phyloP scores from a whole-genome alignment of 2,797 vertebrate genomes.

The Spea hammondii region DNA sequence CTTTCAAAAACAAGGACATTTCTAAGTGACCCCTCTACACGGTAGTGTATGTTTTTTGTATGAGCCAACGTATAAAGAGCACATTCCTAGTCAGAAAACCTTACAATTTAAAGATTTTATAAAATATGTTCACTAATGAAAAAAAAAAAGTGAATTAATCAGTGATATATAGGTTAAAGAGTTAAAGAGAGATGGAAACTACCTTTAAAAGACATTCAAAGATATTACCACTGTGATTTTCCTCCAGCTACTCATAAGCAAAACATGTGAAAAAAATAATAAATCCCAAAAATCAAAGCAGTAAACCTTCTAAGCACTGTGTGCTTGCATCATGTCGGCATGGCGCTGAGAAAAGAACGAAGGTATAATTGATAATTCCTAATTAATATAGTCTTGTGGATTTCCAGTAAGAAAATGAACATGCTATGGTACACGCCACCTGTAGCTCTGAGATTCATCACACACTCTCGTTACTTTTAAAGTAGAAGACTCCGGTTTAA shows the following conservation, averaged over 20 bases:
- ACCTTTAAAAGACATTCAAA: neutral
- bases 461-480: constrained; percentile 34
- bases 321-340: constrained; percentile 11
- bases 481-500: constrained; percentile 24
- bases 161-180: too few relatives aligned
- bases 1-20: too few relatives aligned
- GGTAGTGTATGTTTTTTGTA: too few relatives aligned
- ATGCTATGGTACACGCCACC: constrained; percentile 36
- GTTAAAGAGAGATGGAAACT: too few relatives aligned
- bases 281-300: neutral
- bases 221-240: neutral
- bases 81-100: too few relatives aligned
- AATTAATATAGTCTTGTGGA: constrained; percentile 43
- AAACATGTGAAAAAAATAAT: neutral
- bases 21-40: too few relatives aligned
- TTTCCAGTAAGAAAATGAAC: constrained; percentile 27
- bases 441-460: constrained; percentile 43
- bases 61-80: too few relatives aligned
- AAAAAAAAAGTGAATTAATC: too few relatives aligned
- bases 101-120: too few relatives aligned
- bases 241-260: neutral
- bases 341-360: constrained; percentile 16
- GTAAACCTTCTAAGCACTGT: neutral
- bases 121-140: too few relatives aligned
- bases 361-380: constrained; percentile 36